Evolutionary conservation across 2,888 invertebrate species (phyloP), one percentile per base, ranked within the genome.

Genomic region (Choristoneura rosaceana): DNA sequence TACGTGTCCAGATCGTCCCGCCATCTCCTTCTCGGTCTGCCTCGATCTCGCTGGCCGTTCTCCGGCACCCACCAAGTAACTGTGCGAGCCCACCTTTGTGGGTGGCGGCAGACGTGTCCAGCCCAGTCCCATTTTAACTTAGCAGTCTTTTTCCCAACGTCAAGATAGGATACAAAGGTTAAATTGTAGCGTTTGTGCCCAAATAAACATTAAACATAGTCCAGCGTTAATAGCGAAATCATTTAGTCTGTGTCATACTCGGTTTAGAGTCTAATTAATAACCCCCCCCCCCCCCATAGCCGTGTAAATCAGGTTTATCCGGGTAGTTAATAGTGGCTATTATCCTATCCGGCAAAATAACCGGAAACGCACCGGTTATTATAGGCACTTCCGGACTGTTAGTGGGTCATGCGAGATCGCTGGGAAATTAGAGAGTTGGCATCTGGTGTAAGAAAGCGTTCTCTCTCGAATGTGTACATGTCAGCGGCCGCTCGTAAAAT

Each of bases 181-280:
- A n/a, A n/a, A n/a, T n/a, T n/a, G n/a, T n/a, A n/a, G n/a, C n/a
- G n/a, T n/a, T n/a, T n/a, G n/a, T n/a, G n/a, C n/a, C n/a, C n/a
- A n/a, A n/a, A n/a, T n/a, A n/a, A n/a, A n/a, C n/a, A n/a, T n/a
- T n/a, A n/a, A n/a, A n/a, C n/a, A 2, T 25, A 25, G 0, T 38
- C 4, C 38, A 4, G 38, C 62, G 55, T 71, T 62, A 71, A 67
- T 47, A 61, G 55, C 52, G 17, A 34, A 61, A 43, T 62, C 71
- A 67, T 71, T 61, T 67, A 67, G 67, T 71, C 66, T 62, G 61
- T 61, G 67, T 71, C 71, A 61, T 61, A 55, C 55, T 45, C n/a
- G 47, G 61, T 62, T 71, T 71, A 71, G 66, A 45, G 66, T 59
- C 41, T 58, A 67, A 71, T 71, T 71, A 71, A 71, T 71, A 68